Evolutionary conservation across 2,113 vertebrate genomes (phyloP).

Genomic region (Colius striatus): DNA sequence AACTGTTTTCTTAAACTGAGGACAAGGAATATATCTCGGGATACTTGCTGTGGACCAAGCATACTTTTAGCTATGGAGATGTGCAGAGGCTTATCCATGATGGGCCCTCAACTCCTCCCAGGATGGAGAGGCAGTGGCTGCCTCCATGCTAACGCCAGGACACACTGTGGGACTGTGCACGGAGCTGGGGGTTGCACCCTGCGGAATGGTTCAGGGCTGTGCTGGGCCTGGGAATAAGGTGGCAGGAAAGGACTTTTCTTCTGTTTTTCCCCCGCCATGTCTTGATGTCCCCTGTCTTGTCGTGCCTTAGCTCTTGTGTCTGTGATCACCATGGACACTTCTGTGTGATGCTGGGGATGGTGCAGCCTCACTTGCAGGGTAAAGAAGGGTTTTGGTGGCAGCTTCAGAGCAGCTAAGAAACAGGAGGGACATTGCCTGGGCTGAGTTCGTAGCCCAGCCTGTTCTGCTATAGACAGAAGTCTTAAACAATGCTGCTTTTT

Average conservation of each 20-base stretch:
- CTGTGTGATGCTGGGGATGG: neutral
- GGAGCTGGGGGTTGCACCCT: neutral
- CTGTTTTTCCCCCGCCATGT: neutral
- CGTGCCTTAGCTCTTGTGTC: neutral
- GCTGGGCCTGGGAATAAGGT: fast-evolving
- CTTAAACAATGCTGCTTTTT: neutral
- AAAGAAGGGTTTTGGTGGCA: neutral
- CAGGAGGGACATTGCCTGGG: neutral
- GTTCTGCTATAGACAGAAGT: neutral
- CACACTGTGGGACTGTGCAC: fast-evolving
- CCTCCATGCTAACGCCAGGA: neutral
- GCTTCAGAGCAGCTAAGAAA: neutral
- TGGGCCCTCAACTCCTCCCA: neutral
- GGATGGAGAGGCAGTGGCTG: neutral
- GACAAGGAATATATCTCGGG: neutral
- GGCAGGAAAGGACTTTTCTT: neutral
- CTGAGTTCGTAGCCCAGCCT: neutral
- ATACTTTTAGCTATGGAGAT: no score
- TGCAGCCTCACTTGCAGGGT: neutral
- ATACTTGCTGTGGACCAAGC: no score
- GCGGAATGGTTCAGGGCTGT: neutral
- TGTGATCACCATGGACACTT: fast-evolving
- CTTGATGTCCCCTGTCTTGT: no score
- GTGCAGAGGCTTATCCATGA: neutral
- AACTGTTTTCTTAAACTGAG: neutral